Conservation (phyloP, 1,140 invertebrate species). For the Drosophila dunni region DNA sequence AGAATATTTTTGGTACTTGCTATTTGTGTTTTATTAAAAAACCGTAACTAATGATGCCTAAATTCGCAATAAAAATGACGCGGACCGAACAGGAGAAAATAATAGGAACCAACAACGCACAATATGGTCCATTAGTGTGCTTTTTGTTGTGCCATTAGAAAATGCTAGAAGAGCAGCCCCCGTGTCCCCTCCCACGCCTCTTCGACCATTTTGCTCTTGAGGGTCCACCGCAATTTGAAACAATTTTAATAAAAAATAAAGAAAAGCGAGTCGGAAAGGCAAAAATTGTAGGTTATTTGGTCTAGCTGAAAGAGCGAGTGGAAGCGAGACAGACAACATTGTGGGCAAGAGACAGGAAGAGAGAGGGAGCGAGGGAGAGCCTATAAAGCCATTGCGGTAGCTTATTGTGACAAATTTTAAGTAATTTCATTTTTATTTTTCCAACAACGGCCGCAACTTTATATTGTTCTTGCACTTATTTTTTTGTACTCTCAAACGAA, state of each 20-base stretch:
- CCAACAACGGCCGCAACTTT: conserved; percentile 47
- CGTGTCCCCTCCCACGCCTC: not conserved
- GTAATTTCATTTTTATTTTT: conserved; percentile 80
- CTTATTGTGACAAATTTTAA: conserved; percentile 83
- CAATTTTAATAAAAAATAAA: conserved; percentile 78
- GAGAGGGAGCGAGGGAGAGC: not conserved
- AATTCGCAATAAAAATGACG: conserved; percentile 81
- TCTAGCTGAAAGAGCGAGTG: not conserved
- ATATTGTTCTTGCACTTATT: conserved; percentile 56
- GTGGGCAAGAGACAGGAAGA: not conserved
- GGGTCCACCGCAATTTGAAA: conserved; percentile 66
- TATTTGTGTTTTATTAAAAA: conserved; percentile 78
- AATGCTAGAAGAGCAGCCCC: conserved; percentile 11
- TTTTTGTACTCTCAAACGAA: conserved; percentile 20
- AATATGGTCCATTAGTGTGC: conserved; percentile 79
- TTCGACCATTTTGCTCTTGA: not conserved
- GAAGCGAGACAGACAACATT: not conserved
- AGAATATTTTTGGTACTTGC: conserved; percentile 45
- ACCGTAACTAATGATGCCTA: conserved; percentile 82
- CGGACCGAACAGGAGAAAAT: conserved; percentile 1
- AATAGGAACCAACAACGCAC: conserved; percentile 60
- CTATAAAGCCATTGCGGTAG: conserved; percentile 35
- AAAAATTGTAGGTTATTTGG: conserved; percentile 46
- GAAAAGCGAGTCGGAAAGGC: conserved; percentile 52
- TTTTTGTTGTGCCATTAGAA: conserved; percentile 72